These are phyloP conservation scores for Crotalus viridis DNA, from an alignment of 2,113 vertebrate species.

Conservation along the genomic window DNA sequence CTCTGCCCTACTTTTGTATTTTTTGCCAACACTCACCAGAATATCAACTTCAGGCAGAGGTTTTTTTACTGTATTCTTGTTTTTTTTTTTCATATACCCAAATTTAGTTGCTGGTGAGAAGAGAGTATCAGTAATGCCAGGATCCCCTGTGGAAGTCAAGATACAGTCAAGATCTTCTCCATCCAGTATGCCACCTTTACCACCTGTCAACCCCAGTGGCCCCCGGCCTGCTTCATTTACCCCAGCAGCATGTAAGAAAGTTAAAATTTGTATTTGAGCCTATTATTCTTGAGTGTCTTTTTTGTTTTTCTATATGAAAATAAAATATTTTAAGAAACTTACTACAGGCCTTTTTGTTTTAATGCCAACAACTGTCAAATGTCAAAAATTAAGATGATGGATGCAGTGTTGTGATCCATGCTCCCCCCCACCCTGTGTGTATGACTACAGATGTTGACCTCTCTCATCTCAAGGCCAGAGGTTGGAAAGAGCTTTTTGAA, in stretches of 20 bases:
- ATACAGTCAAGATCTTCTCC: constrained; percentile 92
- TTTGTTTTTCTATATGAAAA: neutral
- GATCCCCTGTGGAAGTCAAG: constrained; percentile 97
- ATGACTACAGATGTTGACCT: neutral
- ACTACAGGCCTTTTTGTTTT: neutral
- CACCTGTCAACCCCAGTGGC: constrained; percentile 88
- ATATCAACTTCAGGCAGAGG: neutral
- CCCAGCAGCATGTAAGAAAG: constrained; percentile 84
- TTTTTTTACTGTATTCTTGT: neutral
- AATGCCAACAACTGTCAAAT: neutral
- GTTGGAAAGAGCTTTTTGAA: constrained; percentile 29
- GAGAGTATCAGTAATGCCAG: constrained; percentile 95
- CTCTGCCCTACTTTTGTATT: neutral
- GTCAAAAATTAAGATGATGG: neutral
- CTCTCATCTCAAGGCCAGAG: neutral
- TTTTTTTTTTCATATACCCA: constrained; percentile 40
- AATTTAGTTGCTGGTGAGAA: constrained; percentile 88
- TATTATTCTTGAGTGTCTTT: neutral
- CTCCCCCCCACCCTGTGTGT: neutral
- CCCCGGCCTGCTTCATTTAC: constrained; percentile 91
- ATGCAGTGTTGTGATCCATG: neutral
- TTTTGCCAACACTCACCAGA: neutral
- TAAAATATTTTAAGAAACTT: neutral
- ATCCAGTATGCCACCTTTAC: constrained; percentile 92
- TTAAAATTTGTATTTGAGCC: neutral